Base-by-base conservation (phyloP, 2,888 invertebrate genomes). In the Gymnosoma rotundatum region DNA sequence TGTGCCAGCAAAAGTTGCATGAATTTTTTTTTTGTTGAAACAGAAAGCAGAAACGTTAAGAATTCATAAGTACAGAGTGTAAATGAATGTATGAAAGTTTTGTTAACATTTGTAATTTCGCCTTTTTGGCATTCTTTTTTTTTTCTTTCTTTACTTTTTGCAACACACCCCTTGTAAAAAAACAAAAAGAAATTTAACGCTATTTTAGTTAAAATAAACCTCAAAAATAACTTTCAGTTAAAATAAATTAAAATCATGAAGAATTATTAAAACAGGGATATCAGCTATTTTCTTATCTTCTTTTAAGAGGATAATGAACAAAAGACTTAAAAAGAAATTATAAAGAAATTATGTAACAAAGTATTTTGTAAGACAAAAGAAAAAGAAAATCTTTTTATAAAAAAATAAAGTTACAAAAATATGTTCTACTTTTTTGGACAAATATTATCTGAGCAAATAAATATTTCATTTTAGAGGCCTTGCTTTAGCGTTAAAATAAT, bases 141-240 rank as follows among this genome's bases (percentile, higher is more conserved):
- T 50, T 50, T 32, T 32, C 20, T 12, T 20, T 38, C 6, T 67
- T 60, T n/a, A 12, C 16, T 60, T n/a, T 21, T n/a, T 60, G 18
- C 45, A 66, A 66, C 48, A 48, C 18, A 54, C 60, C n/a, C 48
- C 25, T 58, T 21, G 48, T 32, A 20, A 16, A 58, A 61, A 54
- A 42, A 78, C 61, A 64, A 18, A 56, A 67, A 64, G 16, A 50
- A 78, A 78, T 75, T 76, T 75, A 76, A 70, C 52, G 73, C 67
- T 73, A n/a, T 67, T 73, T 67, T 61, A 48, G 66, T 48, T 56
- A 0, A 70, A 64, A 76, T 20, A 64, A 66, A 58, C 21, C 54
- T 38, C n/a, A 18, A 67, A 66, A 66, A 61, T 20, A 61, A 79
- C 18, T 61, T 66, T 14, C 38, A 42, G 12, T 72, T 45, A 36